Percentiles rank a stretch among this genome's conserved stretches.
Conservation (phyloP, 2,888 invertebrate species). For the Drosophila leonis region DNA sequence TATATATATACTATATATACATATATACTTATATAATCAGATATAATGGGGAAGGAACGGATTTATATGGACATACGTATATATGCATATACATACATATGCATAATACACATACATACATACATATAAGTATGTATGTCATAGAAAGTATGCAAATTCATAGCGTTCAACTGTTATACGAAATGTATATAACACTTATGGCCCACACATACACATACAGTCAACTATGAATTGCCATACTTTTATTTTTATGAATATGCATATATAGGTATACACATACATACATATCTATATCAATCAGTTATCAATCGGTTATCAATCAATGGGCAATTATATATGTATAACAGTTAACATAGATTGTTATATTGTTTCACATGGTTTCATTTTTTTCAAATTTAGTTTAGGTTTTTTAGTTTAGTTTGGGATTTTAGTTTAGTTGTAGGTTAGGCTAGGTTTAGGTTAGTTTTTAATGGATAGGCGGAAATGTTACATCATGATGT, state of each 20-base stretch:
- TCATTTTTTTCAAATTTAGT: conserved; percentile 15
- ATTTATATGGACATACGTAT: conserved; percentile 22
- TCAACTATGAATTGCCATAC: conserved; percentile 12
- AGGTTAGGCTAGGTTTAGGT: conserved; percentile 32
- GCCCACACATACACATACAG: conserved; percentile 16
- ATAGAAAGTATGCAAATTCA: conserved; percentile 7
- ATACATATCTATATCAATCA: conserved; percentile 30
- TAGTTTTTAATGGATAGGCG: conserved; percentile 35
- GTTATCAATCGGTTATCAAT: conserved; percentile 37
- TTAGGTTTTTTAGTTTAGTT: conserved; percentile 11
- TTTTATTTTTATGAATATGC: conserved; percentile 21
- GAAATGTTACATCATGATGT: conserved; percentile 38
- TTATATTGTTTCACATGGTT: conserved; percentile 23
- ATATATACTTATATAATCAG: conserved; percentile 17
- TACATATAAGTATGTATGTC: conserved; percentile 13
- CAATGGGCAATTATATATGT: conserved; percentile 36
- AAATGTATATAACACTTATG: conserved; percentile 39
- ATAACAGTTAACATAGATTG: conserved; percentile 40
- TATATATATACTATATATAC: conserved; percentile 6
- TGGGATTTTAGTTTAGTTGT: conserved; percentile 23
- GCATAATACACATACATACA: conserved; percentile 6
- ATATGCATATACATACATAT: not conserved
- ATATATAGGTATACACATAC: conserved; percentile 22
- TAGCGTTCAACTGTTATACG: conserved; percentile 34
- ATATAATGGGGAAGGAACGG: not conserved